Base-by-base conservation (phyloP, 2,113 vertebrate genomes). In the Irena cyanogastra region DNA sequence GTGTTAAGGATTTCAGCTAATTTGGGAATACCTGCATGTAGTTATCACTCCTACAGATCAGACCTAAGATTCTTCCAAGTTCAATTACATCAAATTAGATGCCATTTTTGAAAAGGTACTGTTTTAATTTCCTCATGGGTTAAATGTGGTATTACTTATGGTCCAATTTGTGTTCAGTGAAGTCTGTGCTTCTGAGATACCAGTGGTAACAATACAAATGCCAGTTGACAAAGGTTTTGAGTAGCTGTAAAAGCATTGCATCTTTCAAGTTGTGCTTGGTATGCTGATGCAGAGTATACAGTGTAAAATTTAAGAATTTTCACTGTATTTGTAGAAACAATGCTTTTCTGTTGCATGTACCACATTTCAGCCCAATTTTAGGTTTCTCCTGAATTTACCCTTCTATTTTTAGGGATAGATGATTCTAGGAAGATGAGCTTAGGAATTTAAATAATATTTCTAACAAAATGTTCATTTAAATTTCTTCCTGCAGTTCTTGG, bases 401-500 rank as follows among this genome's bases (percentile, higher is more conserved):
- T 44, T 87, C 37, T 65, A 1, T 63, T 89, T 92, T 68, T 76
- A 60, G 66, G 31, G 30, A n/a, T 11, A 69, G 16, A 28, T 52
- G 15, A 31, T 84, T 53, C 49, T 63, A 77, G 35, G 35, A 56
- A 70, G 30, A 70, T 50, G 18, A 70, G 11, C 22, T 52, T 81
- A 83, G 5, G 45, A 74, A 61, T n/a, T 56, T 33, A 49, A 50
- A 52, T 86, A 47, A 18, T 53, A 56, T 64, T 92, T 88, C 60
- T 90, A 78, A 94, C 50, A 64, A 65, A 85, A 71, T 27, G 28
- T 65, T 93, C 8, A 57, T 70, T 68, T 68, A 16, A 80, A 30
- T 64, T 35, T 92, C 64, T 84, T 72, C 87, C 95, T 94, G 14
- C 60, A 98, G 98, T 98, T 98, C 95, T 72, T 99, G 93, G 97